phyloP scores from a whole-genome alignment of 2,797 vertebrate genomes.

The Molossus molossus region DNA sequence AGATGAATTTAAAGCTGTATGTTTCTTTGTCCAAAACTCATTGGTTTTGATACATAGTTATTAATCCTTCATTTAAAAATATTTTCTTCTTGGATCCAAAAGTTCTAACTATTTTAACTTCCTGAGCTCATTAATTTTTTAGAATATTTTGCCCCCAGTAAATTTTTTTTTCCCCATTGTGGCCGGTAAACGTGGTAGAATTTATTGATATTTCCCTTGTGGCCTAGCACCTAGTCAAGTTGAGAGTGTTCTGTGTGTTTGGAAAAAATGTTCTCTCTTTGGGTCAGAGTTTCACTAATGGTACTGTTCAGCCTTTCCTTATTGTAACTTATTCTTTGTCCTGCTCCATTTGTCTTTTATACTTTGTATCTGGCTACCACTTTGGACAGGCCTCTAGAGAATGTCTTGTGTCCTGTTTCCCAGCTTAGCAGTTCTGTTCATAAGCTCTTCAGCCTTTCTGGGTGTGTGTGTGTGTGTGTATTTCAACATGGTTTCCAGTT shows the following conservation, averaged over 20 bases:
- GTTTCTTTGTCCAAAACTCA: not conserved
- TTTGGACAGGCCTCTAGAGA: not conserved
- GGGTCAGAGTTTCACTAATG: not conserved
- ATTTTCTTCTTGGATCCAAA: not conserved
- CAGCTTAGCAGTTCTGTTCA: not conserved
- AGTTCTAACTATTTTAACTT: slow-evolving; percentile 4
- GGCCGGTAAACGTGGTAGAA: slow-evolving; percentile 14
- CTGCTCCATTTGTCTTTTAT: not conserved
- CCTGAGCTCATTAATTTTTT: not conserved
- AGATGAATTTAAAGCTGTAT: not conserved
- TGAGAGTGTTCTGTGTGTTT: not conserved
- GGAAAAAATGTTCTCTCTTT: slow-evolving; percentile 14
- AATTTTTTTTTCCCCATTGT: not conserved
- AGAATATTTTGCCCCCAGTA: not conserved
- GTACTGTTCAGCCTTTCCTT: not conserved
- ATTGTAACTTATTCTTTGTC: not conserved
- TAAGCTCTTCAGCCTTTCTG: not conserved
- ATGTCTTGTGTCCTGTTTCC: too few relatives aligned
- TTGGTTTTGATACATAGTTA: not conserved
- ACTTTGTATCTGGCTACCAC: not conserved
- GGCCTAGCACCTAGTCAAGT: slow-evolving; percentile 21
- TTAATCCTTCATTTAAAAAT: not conserved
- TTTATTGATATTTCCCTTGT: slow-evolving; percentile 43
- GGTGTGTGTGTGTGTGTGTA: too few relatives aligned
- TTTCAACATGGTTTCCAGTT: not conserved